Percentiles rank a stretch among this genome's conserved stretches.
Conservation (phyloP, 2,888 invertebrate genomes). For the Endomychus coccineus region DNA sequence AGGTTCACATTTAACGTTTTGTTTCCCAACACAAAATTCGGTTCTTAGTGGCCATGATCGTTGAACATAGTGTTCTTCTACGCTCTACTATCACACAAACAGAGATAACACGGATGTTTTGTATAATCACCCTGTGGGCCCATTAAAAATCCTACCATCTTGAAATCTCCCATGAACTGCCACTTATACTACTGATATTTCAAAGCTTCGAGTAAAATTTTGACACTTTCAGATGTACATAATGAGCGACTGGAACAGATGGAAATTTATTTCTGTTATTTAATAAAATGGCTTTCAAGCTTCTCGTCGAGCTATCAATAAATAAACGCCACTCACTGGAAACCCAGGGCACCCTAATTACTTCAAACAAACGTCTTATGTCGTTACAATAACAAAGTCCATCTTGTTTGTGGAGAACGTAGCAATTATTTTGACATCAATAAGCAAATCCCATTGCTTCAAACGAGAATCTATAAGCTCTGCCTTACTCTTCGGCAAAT, state of each 20-base stretch:
- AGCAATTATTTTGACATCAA: constrained; percentile 14
- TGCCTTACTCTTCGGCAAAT: constrained; percentile 21
- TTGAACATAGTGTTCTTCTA: too few relatives aligned
- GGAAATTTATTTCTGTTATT: constrained; percentile 26
- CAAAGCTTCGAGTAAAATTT: constrained; percentile 23
- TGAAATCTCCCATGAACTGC: too few relatives aligned
- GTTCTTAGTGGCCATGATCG: too few relatives aligned
- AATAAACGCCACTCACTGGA: constrained; percentile 22
- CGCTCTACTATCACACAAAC: too few relatives aligned
- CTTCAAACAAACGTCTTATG: constrained; percentile 21
- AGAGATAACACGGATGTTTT: too few relatives aligned
- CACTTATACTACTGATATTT: constrained; percentile 29
- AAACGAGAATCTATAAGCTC: constrained; percentile 22
- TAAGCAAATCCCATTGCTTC: constrained; percentile 19
- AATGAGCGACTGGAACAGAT: constrained; percentile 26
- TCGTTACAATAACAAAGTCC: constrained; percentile 22
- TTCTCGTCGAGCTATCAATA: constrained; percentile 19
- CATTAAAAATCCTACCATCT: too few relatives aligned
- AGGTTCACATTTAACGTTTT: too few relatives aligned
- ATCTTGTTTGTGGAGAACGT: constrained; percentile 21
- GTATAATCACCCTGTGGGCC: too few relatives aligned
- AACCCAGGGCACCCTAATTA: constrained; percentile 17
- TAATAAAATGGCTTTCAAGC: constrained; percentile 22
- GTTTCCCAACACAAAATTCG: too few relatives aligned
- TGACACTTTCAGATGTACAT: constrained; percentile 24